phyloP scores from a whole-genome alignment of 2,888 invertebrate species.

The Athetis lepigone region DNA sequence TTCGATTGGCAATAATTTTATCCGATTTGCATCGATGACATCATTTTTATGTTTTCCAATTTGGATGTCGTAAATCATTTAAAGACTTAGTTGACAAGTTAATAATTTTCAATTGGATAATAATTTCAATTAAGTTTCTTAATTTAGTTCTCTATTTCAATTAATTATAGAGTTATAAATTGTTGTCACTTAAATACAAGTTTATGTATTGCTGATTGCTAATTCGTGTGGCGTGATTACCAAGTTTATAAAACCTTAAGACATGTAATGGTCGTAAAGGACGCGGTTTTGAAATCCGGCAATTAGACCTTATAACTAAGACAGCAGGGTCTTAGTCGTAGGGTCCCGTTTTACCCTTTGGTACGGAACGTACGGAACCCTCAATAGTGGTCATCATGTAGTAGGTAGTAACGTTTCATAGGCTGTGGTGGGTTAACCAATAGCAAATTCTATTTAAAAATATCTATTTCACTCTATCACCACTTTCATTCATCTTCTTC shows the following conservation, averaged over 20 bases:
- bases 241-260: no score
- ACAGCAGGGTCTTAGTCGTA: no score
- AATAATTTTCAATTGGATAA: slow-evolving; percentile 37
- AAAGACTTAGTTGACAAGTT: slow-evolving; percentile 14
- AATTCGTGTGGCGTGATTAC: neutral
- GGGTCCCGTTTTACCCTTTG: no score
- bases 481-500: neutral
- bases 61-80: slow-evolving; percentile 30
- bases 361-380: no score
- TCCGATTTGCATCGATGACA: neutral
- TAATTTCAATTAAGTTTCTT: slow-evolving; percentile 45
- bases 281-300: no score
- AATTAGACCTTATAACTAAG: no score
- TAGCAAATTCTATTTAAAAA: no score
- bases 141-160: slow-evolving; percentile 30
- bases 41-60: slow-evolving; percentile 7
- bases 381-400: no score
- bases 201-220: neutral
- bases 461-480: neutral
- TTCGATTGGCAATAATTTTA: neutral
- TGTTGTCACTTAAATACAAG: neutral
- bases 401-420: no score
- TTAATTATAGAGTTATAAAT: slow-evolving; percentile 44
- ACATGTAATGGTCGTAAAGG: no score
- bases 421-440: no score